phyloP scores from a whole-genome alignment of 1,140 invertebrate genomes.

The Calycopis cecrops region DNA sequence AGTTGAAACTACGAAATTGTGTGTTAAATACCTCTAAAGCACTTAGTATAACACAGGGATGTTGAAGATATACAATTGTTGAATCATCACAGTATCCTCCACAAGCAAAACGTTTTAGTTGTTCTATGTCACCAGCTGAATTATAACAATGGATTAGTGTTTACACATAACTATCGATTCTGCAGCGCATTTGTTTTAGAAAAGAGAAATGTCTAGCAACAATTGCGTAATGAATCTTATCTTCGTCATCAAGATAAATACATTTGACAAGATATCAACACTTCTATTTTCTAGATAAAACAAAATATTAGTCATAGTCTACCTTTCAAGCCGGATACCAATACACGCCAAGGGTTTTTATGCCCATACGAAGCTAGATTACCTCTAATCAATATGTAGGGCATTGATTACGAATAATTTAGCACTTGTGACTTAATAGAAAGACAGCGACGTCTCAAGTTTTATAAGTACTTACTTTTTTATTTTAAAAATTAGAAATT shows the following conservation, averaged over 20 bases:
- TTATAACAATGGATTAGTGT: slow-evolving; percentile 20
- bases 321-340: slow-evolving; percentile 90
- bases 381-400: slow-evolving; percentile 90
- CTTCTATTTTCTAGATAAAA: slow-evolving; percentile 36
- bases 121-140: slow-evolving; percentile 86
- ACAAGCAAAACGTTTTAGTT: slow-evolving; percentile 85
- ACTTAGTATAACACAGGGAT: slow-evolving; percentile 90
- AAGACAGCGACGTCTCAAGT: slow-evolving; percentile 16
- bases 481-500: not conserved
- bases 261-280: not conserved
- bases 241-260: not conserved
- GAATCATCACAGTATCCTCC: slow-evolving; percentile 87
- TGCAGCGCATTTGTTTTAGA: slow-evolving; percentile 22
- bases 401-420: slow-evolving; percentile 79
- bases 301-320: slow-evolving; percentile 31
- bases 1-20: not conserved
- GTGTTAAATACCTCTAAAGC: slow-evolving; percentile 80
- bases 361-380: slow-evolving; percentile 90
- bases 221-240: slow-evolving; percentile 14
- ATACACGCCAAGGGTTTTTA: slow-evolving; percentile 88
- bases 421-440: slow-evolving; percentile 23
- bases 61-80: slow-evolving; percentile 88
- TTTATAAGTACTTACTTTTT: slow-evolving; percentile 5
- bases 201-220: slow-evolving; percentile 27
- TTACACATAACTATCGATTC: slow-evolving; percentile 12